Percentiles rank a stretch among this genome's conserved stretches.
These are phyloP conservation scores for Guaruba guarouba DNA, from an alignment of 2,113 vertebrate genomes.

Conservation along the genomic window DNA sequence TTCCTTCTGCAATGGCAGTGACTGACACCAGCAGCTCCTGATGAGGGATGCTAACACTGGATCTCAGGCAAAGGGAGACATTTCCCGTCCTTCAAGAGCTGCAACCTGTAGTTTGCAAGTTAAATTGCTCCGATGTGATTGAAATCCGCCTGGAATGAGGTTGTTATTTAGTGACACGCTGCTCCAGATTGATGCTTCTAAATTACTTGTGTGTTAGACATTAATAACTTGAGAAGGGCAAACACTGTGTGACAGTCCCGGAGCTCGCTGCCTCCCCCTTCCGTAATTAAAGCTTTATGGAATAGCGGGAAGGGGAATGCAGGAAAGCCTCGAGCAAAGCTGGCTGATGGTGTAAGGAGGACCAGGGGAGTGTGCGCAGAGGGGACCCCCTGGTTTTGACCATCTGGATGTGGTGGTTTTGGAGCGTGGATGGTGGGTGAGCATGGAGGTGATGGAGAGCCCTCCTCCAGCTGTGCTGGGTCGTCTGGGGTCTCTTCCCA, in stretches of 20 bases:
- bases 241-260: background rate
- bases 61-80: background rate
- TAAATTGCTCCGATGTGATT: background rate
- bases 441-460: background rate
- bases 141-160: background rate
- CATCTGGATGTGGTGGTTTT: fast-evolving
- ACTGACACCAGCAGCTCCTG: background rate
- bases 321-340: background rate
- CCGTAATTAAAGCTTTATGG: background rate
- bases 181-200: background rate
- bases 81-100: background rate
- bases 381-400: fast-evolving
- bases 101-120: conserved; percentile 35
- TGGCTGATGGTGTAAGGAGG: background rate
- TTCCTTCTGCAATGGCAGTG: background rate
- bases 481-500: background rate
- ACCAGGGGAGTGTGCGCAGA: fast-evolving
- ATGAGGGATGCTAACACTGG: background rate
- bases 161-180: conserved; percentile 1
- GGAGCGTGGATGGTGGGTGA: background rate
- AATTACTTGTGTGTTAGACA: background rate
- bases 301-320: background rate
- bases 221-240: background rate
- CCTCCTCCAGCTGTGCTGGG: conserved; percentile 13
- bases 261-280: background rate